Evolutionary conservation across 2,797 vertebrate species (phyloP).

Genomic region (Sebastes kiyomatsui): DNA sequence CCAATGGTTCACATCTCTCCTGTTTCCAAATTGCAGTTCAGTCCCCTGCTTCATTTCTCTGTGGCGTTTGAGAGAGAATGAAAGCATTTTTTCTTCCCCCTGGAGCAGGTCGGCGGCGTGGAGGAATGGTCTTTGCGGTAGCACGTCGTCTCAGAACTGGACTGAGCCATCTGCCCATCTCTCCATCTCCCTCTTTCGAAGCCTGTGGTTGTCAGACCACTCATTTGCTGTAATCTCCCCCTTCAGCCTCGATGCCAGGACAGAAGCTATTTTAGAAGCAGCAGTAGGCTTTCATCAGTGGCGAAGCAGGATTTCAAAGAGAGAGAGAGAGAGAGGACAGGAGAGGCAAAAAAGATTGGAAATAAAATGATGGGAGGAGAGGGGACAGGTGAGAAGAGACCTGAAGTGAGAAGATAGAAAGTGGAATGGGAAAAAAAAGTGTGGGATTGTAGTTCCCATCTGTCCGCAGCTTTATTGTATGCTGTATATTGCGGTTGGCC

Average conservation of each 20-base stretch:
- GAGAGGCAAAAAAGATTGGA: conserved; percentile 1
- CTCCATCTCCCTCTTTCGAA: conserved; percentile 58
- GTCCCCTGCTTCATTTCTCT: conserved; percentile 62
- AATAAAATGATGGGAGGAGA: conserved; percentile 1
- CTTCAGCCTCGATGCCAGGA: conserved; percentile 51
- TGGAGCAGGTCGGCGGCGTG: conserved; percentile 54
- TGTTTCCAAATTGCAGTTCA: conserved; percentile 71
- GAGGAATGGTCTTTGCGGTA: conserved; percentile 59
- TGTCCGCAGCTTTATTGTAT: conserved; percentile 2
- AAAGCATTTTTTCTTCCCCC: conserved; percentile 58
- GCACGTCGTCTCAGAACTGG: conserved; percentile 48
- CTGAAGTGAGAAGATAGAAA: background rate
- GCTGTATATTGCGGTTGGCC: conserved; percentile 11
- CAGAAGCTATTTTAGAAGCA: conserved; percentile 72
- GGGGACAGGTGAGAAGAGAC: conserved; percentile 37
- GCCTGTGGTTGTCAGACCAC: conserved; percentile 73
- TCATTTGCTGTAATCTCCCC: conserved; percentile 78
- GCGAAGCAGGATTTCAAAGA: conserved; percentile 41
- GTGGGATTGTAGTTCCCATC: background rate
- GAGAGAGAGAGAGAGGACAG: background rate
- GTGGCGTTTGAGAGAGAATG: conserved; percentile 65
- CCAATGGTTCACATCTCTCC: conserved; percentile 59
- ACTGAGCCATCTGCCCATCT: conserved; percentile 70
- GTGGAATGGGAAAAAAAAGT: conserved; percentile 10
- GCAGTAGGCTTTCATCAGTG: conserved; percentile 59